These are phyloP conservation scores for Allolobophora icterica DNA, from an alignment of 2,888 invertebrate species.

Conservation along the genomic window DNA sequence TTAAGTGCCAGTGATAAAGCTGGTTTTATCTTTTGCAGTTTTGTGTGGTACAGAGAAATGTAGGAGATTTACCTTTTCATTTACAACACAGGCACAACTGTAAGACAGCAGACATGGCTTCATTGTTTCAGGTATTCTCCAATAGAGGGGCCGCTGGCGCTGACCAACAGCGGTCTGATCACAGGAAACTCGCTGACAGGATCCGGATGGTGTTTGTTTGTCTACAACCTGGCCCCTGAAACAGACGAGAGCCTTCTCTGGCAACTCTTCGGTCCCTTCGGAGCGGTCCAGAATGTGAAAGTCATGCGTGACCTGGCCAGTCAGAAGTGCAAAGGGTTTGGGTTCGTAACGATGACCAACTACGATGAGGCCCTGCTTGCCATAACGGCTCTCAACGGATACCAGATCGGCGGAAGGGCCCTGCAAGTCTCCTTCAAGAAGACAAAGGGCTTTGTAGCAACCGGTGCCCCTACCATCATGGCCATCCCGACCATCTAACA, in stretches of 20 bases:
- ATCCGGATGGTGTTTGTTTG: slow-evolving; percentile 86
- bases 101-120: not conserved
- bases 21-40: not conserved
- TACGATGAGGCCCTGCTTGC: slow-evolving; percentile 96
- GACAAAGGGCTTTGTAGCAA: slow-evolving; percentile 58
- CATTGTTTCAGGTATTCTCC: slow-evolving; percentile 60
- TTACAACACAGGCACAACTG: not conserved
- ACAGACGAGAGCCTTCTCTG: slow-evolving; percentile 89
- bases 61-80: not conserved
- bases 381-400: slow-evolving; percentile 93
- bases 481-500: slow-evolving; percentile 39
- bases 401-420: slow-evolving; percentile 90
- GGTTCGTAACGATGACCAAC: slow-evolving; percentile 97
- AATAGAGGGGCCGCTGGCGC: slow-evolving; percentile 59
- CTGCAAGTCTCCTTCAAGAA: slow-evolving; percentile 96
- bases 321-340: slow-evolving; percentile 92
- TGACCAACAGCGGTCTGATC: slow-evolving; percentile 57
- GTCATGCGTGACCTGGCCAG: slow-evolving; percentile 93
- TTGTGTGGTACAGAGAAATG: not conserved
- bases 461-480: slow-evolving; percentile 37
- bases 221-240: slow-evolving; percentile 89
- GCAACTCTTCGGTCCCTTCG: slow-evolving; percentile 96
- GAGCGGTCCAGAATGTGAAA: slow-evolving; percentile 95
- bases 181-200: slow-evolving; percentile 53
- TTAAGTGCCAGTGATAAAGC: no score